Conservation (phyloP, 2,797 vertebrate species). For the Hippopotamyrus pictus region DNA sequence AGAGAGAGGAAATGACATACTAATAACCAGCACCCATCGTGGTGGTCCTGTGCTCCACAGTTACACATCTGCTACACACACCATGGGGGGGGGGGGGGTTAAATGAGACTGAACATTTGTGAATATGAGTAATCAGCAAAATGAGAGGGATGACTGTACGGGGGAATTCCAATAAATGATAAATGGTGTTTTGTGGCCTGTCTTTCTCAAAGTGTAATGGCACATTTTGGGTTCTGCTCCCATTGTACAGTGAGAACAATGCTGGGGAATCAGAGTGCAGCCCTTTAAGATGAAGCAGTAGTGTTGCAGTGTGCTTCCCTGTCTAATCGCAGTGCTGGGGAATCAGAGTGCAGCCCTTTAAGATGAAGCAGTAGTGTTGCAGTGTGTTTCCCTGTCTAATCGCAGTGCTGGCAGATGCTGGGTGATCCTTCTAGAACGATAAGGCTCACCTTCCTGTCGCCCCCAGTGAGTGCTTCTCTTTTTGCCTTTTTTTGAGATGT, state of each 20-base stretch:
- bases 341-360: neutral
- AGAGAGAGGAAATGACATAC: slow-evolving; percentile 73
- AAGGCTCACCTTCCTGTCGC: slow-evolving; percentile 15
- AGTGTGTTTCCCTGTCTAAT: neutral
- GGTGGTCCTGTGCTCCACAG: slow-evolving; percentile 57
- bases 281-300: neutral
- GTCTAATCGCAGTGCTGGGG: neutral
- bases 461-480: slow-evolving; percentile 48
- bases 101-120: slow-evolving; percentile 21
- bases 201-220: neutral
- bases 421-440: slow-evolving; percentile 32
- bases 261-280: neutral
- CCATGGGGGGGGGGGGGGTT: slow-evolving; percentile 17
- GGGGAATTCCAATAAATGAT: neutral
- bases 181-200: neutral
- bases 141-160: neutral
- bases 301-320: neutral
- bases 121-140: neutral
- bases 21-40: slow-evolving; percentile 63
- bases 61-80: slow-evolving; percentile 34
- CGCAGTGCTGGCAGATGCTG: neutral
- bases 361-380: neutral
- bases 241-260: too few relatives aligned
- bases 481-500: slow-evolving; percentile 54
- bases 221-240: neutral